These are phyloP conservation scores for Xylophagus ater DNA, from an alignment of 2,888 invertebrate species.

Conservation along the genomic window DNA sequence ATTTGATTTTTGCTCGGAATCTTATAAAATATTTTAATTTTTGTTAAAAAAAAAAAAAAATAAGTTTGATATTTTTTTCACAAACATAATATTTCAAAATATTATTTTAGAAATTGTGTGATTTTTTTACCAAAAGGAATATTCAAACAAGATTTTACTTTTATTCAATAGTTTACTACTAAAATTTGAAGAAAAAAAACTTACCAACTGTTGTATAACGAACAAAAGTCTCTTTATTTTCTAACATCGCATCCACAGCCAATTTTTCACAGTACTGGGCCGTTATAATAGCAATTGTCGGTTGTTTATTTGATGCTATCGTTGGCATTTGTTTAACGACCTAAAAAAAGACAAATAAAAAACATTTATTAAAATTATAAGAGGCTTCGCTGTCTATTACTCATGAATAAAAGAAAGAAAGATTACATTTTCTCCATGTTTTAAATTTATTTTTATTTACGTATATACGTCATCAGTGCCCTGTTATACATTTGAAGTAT, in stretches of 20 bases:
- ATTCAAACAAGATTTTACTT: no score
- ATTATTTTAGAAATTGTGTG: no score
- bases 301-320: conserved; percentile 78
- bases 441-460: no score
- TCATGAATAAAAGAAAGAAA: no score
- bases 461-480: no score
- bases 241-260: conserved; percentile 96
- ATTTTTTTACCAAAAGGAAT: background rate
- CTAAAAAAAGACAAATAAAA: conserved; percentile 34
- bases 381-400: no score
- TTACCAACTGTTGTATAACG: conserved; percentile 93
- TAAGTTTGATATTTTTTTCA: no score
- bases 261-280: conserved; percentile 95
- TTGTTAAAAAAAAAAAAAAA: no score
- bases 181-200: conserved; percentile 30
- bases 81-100: no score
- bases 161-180: conserved; percentile 8
- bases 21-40: conserved; percentile 16
- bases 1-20: conserved; percentile 34
- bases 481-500: no score
- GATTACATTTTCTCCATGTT: no score
- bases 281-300: conserved; percentile 95
- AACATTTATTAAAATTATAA: no score
- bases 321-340: conserved; percentile 93
- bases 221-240: conserved; percentile 92